Evolutionary conservation across 2,113 vertebrate genomes (phyloP), one percentile per base, ranked within the genome.

Genomic region (Coregonus clupeaformis): DNA sequence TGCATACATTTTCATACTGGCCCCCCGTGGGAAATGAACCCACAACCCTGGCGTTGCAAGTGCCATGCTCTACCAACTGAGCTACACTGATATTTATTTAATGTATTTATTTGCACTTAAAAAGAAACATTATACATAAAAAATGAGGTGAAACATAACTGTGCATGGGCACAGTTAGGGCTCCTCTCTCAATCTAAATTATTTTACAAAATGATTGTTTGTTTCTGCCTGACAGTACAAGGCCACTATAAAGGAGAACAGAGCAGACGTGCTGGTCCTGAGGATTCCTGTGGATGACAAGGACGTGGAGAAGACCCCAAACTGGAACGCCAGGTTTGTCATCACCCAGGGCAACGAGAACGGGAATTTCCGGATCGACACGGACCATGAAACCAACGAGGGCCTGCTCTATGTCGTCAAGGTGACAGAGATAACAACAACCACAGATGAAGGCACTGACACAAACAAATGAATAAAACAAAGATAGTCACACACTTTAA

Each of bases 341-440:
- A 95, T 97, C 71, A 85, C 90, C 71, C 89, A 88, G 62, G 96
- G 96, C 76, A 96, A 97, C 25, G 94, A 95, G 55, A 92, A 90
- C 3, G 91, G 80, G 16, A 85, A 93, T 77, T 97, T 96, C 86
- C 87, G 89, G 86, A 93, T 97, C 62, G 90, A 89, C 62, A 95
- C 93, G 7, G 94, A 96, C 73, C 92, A 88, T 29, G 86, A 80
- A 18, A 96, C 96, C 73, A 96, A 97, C 2, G 93, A 94, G 75
- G 95, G 90, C 14, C 69, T 95, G 47, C 77, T 97, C 5, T 91
- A 91, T 81, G 91, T 96, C 73, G 76, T 91, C 69, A 96, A 95
- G 94, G 96, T 96, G 91, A 71, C 52, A 22, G n/a, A 49, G 22
- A 57, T 24, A 45, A 25, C 20, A 14, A 49, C 32, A n/a, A 20